phyloP scores from a whole-genome alignment of 2,113 vertebrate species.

The Nibea albiflora region DNA sequence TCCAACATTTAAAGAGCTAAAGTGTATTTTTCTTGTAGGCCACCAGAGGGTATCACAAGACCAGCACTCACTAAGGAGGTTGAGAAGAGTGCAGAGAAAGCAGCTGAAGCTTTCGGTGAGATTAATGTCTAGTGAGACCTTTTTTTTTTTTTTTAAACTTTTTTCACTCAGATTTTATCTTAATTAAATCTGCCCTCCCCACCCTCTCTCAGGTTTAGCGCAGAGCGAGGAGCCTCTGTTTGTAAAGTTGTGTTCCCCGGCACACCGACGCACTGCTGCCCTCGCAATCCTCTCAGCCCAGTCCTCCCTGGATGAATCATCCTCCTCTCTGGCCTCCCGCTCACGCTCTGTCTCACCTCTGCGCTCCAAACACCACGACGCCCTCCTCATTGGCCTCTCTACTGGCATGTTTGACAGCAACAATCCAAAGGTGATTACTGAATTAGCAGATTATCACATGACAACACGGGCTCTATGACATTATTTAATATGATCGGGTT shows the following conservation, averaged over 20 bases:
- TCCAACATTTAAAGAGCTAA: neutral
- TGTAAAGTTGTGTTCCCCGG: conserved; percentile 83
- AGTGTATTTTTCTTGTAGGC: conserved; percentile 74
- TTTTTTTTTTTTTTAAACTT: neutral
- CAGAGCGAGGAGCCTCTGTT: conserved; percentile 86
- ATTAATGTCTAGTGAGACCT: neutral
- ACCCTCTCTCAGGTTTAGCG: conserved; percentile 45
- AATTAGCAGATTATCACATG: neutral
- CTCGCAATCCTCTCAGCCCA: conserved; percentile 87
- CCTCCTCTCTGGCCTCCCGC: conserved; percentile 84
- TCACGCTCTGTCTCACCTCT: conserved; percentile 92
- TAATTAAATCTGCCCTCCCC: conserved; percentile 28
- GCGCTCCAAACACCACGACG: conserved; percentile 86
- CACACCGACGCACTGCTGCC: conserved; percentile 79
- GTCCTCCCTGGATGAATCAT: conserved; percentile 90
- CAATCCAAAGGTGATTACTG: conserved; percentile 91
- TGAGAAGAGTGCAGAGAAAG: conserved; percentile 55
- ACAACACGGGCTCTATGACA: neutral
- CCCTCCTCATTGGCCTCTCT: conserved; percentile 93
- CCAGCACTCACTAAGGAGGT: conserved; percentile 34
- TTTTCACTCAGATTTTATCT: conserved; percentile 9
- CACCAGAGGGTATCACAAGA: conserved; percentile 71
- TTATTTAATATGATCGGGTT: conserved; percentile 13
- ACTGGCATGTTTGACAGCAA: conserved; percentile 96
- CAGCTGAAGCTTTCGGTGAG: conserved; percentile 80